Conservation (phyloP, 2,113 vertebrate genomes). For the Columba janthina region DNA sequence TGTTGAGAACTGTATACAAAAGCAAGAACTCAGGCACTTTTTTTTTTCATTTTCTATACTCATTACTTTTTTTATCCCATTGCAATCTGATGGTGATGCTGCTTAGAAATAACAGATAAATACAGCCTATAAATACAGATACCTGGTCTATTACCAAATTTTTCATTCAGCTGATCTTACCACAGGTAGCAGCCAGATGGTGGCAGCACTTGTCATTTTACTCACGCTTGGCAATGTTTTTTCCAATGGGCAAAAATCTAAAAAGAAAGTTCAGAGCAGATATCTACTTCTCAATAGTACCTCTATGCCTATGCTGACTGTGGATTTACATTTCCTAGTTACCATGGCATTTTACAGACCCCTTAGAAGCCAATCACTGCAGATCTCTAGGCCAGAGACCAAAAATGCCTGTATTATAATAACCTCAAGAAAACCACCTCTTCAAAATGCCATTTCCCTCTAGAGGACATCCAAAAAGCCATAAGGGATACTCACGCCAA, state of each 20-base stretch:
- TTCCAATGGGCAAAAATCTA: neutral
- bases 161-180: neutral
- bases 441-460: neutral
- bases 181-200: neutral
- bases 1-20: neutral
- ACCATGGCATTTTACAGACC: neutral
- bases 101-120: neutral
- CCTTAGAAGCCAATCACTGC: neutral
- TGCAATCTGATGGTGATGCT: neutral
- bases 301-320: neutral
- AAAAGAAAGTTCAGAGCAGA: neutral
- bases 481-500: constrained; percentile 88
- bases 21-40: neutral
- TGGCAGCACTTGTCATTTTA: neutral
- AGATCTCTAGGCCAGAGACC: neutral
- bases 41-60: neutral
- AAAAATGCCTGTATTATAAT: neutral
- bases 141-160: neutral
- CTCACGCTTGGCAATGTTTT: neutral
- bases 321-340: neutral
- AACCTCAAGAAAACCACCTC: neutral
- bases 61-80: neutral
- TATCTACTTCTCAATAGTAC: neutral
- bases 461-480: neutral
- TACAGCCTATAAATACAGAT: neutral